A percentile compares a stretch with the other conserved stretches of the same genome.
Evolutionary conservation across 2,113 vertebrate genomes (phyloP).

Genomic region (Oreotrochilus melanogaster): DNA sequence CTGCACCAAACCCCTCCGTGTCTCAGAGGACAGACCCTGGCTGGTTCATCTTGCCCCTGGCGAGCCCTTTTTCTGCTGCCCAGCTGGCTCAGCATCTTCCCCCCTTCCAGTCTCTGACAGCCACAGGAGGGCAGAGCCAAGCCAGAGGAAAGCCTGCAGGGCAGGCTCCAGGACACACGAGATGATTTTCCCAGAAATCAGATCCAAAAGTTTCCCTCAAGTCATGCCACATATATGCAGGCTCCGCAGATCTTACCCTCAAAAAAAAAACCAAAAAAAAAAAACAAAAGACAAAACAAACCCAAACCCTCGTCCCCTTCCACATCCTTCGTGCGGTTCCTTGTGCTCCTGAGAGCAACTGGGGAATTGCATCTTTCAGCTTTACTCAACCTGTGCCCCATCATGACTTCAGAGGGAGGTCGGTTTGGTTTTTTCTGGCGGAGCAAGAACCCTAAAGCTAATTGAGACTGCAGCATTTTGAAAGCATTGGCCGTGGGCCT

Average conservation of each 20-base stretch:
- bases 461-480: neutral
- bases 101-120: neutral
- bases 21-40: rapidly evolving
- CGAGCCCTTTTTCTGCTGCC: rapidly evolving
- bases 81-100: rapidly evolving
- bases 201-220: neutral
- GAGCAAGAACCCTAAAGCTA: neutral
- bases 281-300: too few relatives aligned
- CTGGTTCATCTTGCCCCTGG: neutral
- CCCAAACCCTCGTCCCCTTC: neutral
- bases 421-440: neutral
- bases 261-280: neutral
- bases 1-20: neutral
- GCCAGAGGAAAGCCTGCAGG: neutral
- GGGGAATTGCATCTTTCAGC: neutral
- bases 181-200: neutral
- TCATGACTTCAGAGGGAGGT: neutral
- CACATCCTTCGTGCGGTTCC: neutral
- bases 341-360: rapidly evolving
- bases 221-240: neutral
- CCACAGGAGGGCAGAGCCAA: conserved; percentile 64
- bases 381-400: neutral
- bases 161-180: neutral
- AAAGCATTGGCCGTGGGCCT: neutral
- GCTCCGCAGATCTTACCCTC: neutral